Base-by-base conservation (phyloP, 2,113 vertebrate genomes). In the Erinaceus europaeus region DNA sequence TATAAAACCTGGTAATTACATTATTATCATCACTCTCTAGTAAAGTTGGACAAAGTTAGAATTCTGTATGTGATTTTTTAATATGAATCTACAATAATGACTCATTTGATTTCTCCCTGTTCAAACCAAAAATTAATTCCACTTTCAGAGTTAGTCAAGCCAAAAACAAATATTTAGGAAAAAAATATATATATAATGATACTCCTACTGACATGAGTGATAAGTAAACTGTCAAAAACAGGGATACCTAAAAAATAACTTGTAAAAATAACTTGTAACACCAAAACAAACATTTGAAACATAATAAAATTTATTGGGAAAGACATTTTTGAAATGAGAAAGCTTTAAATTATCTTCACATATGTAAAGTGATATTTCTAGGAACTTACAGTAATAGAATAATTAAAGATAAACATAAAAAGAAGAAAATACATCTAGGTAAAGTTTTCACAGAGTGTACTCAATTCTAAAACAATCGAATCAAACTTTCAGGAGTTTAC, bases 401-500 rank as follows among this genome's bases (percentile, higher is more conserved):
- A 80, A 69, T 57, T 69, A 64, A 64, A 74, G 25, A 40, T 17
- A 71, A 84, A n/a, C 15, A 48, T 62, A 34, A 48, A 25, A 65
- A 71, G 20, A 13, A 29, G 86, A 46, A 65, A 75, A n/a, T 13
- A 29, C 84, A 52, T 32, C 59, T 74, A 9, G 86, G 46, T 11
- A 38, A 80, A 81, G 25, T 52, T 82, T 82, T 48, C n/a, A 71
- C 42, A 79, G 14, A 10, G 4, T 13, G 10, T 7, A 59, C 6
- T 73, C 42, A 61, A 27, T 80, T 25, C 46, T 55, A 76, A 73
- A 15, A 72, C 4, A 84, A 75, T 67, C 52, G 84, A 74, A 78
- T 48, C 25, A 89, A 64, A 78, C 46, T 25, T 59, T 91, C 27
- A 76, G 21, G 90, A 90, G 38, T 82, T 87, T 89, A 79, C 23